phyloP scores from a whole-genome alignment of 2,797 vertebrate genomes.

The Parauchenoglanis punctatus region DNA sequence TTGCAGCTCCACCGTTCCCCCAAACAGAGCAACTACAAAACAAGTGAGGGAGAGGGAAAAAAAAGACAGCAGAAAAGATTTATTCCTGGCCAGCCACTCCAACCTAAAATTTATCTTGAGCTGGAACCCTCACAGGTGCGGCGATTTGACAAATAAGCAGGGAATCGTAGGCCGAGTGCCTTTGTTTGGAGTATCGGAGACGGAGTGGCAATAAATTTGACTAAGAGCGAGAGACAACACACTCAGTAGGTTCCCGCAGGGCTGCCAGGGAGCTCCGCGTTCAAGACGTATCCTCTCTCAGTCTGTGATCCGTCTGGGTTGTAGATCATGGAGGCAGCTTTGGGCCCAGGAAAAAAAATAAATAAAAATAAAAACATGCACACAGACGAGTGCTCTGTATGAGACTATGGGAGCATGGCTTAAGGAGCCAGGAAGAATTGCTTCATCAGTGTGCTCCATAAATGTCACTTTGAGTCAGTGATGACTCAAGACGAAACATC shows the following conservation, averaged over 20 bases:
- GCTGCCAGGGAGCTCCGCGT: conserved; percentile 68
- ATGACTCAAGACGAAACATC: conserved; percentile 55
- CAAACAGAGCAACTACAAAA: conserved; percentile 73
- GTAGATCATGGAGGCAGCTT: conserved; percentile 73
- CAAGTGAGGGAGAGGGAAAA: conserved; percentile 48
- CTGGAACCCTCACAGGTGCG: conserved; percentile 90
- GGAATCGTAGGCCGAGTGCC: conserved; percentile 77
- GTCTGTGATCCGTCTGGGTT: conserved; percentile 68
- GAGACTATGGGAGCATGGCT: conserved; percentile 65
- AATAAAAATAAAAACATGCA: conserved; percentile 51
- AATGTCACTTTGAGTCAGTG: conserved; percentile 79
- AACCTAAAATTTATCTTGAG: conserved; percentile 89
- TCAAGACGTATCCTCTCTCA: conserved; percentile 77
- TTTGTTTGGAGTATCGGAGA: conserved; percentile 84
- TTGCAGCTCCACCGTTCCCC: conserved; percentile 72
- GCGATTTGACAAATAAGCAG: conserved; percentile 90
- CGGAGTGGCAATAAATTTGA: conserved; percentile 91
- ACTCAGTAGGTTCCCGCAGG: conserved; percentile 76
- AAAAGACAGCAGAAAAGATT: conserved; percentile 76
- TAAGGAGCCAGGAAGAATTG: conserved; percentile 69
- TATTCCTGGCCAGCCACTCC: conserved; percentile 81
- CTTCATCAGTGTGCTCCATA: conserved; percentile 79
- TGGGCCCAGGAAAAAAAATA: conserved; percentile 58
- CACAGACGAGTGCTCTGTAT: conserved; percentile 64
- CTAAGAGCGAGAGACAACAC: conserved; percentile 82